phyloP scores from a whole-genome alignment of 2,888 invertebrate genomes.

The Pardosa pseudoannulata region DNA sequence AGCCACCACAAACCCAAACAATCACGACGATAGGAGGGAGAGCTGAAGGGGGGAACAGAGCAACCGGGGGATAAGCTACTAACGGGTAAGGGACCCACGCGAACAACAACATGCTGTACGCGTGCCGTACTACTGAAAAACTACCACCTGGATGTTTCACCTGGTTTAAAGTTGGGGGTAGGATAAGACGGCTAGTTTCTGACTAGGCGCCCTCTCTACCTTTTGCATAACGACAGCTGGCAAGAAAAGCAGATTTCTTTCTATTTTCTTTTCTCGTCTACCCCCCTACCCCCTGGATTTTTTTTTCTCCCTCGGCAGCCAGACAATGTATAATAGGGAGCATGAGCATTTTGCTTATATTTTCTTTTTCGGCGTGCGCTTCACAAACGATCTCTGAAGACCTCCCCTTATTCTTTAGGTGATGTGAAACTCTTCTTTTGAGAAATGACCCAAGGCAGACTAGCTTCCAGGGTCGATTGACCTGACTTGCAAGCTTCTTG shows the following conservation, averaged over 20 bases:
- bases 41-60: not conserved
- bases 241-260: constrained; percentile 40
- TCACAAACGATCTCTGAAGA: constrained; percentile 9
- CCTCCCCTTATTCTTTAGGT: not conserved
- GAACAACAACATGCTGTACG: constrained; percentile 59
- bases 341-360: constrained; percentile 24
- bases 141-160: constrained; percentile 64
- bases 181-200: constrained; percentile 63
- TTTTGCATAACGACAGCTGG: constrained; percentile 48
- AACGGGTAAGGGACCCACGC: constrained; percentile 24
- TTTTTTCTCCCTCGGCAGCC: not conserved
- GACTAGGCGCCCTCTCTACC: not conserved
- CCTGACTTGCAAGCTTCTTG: not conserved
- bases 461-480: not conserved
- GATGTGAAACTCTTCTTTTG: not conserved
- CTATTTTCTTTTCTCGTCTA: constrained; percentile 16
- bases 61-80: not conserved
- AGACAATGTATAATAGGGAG: constrained; percentile 56
- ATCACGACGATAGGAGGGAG: constrained; percentile 10
- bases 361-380: constrained; percentile 35
- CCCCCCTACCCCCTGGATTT: not conserved
- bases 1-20: constrained; percentile 42
- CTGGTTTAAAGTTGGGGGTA: constrained; percentile 29
- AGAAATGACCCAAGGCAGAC: not conserved
- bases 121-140: constrained; percentile 59